phyloP scores from a whole-genome alignment of 2,797 vertebrate species.

The Coracias cyanogaster region DNA sequence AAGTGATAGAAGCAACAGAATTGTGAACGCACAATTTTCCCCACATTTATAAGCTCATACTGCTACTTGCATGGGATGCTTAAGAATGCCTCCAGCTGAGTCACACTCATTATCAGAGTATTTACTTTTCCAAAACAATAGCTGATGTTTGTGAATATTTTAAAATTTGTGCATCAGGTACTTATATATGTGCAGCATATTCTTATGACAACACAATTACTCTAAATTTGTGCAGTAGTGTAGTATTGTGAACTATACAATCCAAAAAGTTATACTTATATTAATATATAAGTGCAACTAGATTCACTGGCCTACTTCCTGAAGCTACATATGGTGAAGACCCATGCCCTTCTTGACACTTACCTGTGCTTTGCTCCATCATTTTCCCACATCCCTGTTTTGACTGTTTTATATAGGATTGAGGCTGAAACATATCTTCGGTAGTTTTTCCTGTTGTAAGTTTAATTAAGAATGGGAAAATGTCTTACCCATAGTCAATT shows the following conservation, averaged over 20 bases:
- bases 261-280: constrained; percentile 13
- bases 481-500: constrained; percentile 85
- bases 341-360: constrained; percentile 79
- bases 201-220: background rate
- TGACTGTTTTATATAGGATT: constrained; percentile 89
- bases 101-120: constrained; percentile 26
- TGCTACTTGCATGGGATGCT: constrained; percentile 48
- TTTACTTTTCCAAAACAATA: constrained; percentile 46
- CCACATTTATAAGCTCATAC: constrained; percentile 33
- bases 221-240: constrained; percentile 37
- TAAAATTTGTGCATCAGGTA: constrained; percentile 55
- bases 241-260: constrained; percentile 30
- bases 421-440: constrained; percentile 88
- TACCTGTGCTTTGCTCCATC: constrained; percentile 84
- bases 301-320: constrained; percentile 73
- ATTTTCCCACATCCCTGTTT: constrained; percentile 89
- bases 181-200: constrained; percentile 12
- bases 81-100: constrained; percentile 45
- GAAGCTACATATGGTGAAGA: constrained; percentile 77
- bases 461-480: constrained; percentile 90
- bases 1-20: constrained; percentile 61
- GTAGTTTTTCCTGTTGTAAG: constrained; percentile 89
- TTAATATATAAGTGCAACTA: constrained; percentile 60
- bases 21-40: background rate
- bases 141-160: constrained; percentile 35